phyloP scores from a whole-genome alignment of 2,113 vertebrate genomes.

The Apteryx owenii region DNA sequence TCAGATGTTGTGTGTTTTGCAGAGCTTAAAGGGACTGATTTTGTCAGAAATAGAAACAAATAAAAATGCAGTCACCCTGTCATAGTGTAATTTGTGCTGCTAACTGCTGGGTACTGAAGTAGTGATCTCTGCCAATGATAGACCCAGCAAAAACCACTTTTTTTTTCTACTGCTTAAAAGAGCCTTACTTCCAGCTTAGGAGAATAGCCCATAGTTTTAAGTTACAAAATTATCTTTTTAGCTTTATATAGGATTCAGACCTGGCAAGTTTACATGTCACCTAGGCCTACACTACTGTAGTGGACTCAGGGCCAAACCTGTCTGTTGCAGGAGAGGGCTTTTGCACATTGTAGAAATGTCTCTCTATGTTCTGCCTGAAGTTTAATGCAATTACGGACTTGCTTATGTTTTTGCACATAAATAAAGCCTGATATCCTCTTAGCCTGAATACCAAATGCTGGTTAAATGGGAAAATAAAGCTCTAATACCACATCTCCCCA shows the following conservation, averaged over 20 bases:
- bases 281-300: fast-evolving
- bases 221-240: neutral
- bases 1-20: neutral
- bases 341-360: neutral
- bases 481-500: neutral
- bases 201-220: neutral
- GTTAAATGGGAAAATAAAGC: neutral
- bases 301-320: neutral
- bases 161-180: neutral
- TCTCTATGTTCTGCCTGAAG: neutral
- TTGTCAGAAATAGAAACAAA: conserved; percentile 45
- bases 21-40: neutral
- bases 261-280: neutral
- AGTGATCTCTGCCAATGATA: conserved; percentile 33
- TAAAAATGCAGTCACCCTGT: neutral
- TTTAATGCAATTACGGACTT: neutral
- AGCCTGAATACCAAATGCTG: neutral
- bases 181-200: neutral
- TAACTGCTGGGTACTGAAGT: neutral
- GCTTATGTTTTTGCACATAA: neutral
- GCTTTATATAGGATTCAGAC: neutral
- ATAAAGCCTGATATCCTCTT: neutral
- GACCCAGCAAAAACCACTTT: neutral
- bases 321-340: neutral
- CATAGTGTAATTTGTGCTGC: neutral